These are phyloP conservation scores for Dendrophyllia cribrosa DNA, from an alignment of 64 coral and sea anemone genomes.

Conservation along the genomic window DNA sequence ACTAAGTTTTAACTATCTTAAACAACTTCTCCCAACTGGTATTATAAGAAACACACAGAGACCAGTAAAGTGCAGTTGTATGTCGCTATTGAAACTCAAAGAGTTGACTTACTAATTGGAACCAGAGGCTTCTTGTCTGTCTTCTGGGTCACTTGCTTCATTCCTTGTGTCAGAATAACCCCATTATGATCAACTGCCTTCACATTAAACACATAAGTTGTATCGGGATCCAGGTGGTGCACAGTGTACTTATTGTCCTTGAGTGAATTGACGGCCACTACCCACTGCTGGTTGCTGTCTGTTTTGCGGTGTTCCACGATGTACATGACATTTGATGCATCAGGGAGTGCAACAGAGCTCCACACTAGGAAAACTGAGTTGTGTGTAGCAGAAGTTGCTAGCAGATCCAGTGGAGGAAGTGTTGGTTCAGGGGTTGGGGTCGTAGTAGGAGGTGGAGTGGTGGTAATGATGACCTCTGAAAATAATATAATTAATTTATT, in stretches of 20 bases:
- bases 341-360: conserved; percentile 26
- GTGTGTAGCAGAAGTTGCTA: conserved; percentile 2
- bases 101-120: not conserved
- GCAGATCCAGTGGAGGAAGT: conserved; percentile 42
- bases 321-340: conserved; percentile 7
- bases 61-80: too few relatives aligned
- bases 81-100: not conserved
- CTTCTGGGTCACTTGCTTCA: not conserved
- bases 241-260: conserved; percentile 40
- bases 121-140: conserved; percentile 1
- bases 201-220: conserved; percentile 43
- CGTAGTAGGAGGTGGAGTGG: conserved; percentile 12
- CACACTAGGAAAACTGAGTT: conserved; percentile 31
- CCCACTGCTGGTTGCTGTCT: conserved; percentile 26
- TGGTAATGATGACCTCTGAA: conserved; percentile 36
- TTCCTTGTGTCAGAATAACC: not conserved
- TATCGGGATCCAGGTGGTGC: conserved; percentile 15
- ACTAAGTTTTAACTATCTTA: too few relatives aligned
- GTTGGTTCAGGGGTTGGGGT: not conserved
- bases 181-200: conserved; percentile 12
- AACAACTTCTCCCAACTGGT: too few relatives aligned
- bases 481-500: not conserved
- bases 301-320: conserved; percentile 57
- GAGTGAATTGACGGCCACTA: conserved; percentile 11
- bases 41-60: too few relatives aligned